Evolutionary conservation across 2,888 invertebrate species (phyloP), one percentile per base, ranked within the genome.

Genomic region (Heliconius ethilla): DNA sequence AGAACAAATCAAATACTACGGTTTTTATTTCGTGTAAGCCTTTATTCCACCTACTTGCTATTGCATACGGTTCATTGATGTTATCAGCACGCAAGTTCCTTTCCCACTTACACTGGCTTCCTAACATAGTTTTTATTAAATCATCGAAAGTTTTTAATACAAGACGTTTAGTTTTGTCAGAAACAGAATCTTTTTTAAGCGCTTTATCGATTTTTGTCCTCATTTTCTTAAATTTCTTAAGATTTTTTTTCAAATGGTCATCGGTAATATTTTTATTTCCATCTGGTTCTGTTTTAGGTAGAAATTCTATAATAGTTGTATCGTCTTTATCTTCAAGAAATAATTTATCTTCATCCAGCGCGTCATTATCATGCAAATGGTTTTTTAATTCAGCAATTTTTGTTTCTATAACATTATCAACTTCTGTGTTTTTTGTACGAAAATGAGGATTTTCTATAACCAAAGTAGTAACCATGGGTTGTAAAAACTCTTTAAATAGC

Each of bases 291-390:
- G 62, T 45, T 75, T 82, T 83, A 0, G 88, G 87, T 76, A 84
- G 10, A 25, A 89, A 86, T 83, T 91, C 90, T 82, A 92, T 82
- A 22, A 91, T 88, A 9, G 88, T 89, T 0, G 90, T 90, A 72
- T 91, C 89, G 2, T 87, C 87, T 15, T 83, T 83, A 1, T 85
- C 86, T 76, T 86, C 83, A 51, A 87, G 74, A 2, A 83, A 83
- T 51, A 86, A 18, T 45, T 85, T 85, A 15, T 9, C 83, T 22
- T 77, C 25, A 18, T 70, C 51, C 29, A 81, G 70, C 33, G 11
- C 78, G 76, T 86, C 83, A 5, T 86, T 76, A 62, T 91, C 89
- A 85, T 91, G 87, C 45, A 92, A 81, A 70, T 83, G 82, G 15
- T 85, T 83, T 82, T 84, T 83, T 22, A 92, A 81, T 78, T 87